Percentiles rank a stretch among this genome's conserved stretches.
phyloP scores from a whole-genome alignment of 2,797 vertebrate genomes.

The Oreochromis grahami region DNA sequence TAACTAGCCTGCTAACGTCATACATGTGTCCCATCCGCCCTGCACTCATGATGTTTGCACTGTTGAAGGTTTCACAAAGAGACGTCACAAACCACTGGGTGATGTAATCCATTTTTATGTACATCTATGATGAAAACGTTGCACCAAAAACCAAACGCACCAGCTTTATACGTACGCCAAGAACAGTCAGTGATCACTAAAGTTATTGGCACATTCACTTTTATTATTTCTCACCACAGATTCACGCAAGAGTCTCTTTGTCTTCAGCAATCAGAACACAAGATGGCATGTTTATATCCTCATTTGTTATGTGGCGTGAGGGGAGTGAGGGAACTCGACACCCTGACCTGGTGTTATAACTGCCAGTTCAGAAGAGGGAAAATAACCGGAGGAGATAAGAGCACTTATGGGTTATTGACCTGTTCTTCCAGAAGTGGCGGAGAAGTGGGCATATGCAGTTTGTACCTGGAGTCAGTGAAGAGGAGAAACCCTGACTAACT shows the following conservation, averaged over 20 bases:
- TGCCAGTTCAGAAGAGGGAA: background rate
- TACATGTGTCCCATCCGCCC: background rate
- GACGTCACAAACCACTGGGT: background rate
- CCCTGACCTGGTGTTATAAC: background rate
- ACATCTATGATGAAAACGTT: background rate
- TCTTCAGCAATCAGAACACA: background rate
- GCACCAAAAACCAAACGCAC: background rate
- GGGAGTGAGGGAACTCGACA: accelerated
- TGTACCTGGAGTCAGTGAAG: background rate
- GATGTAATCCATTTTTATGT: background rate
- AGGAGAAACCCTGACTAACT: background rate
- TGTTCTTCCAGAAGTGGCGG: accelerated
- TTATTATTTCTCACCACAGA: background rate
- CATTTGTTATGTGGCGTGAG: background rate
- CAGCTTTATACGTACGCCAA: accelerated
- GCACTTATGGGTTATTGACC: accelerated
- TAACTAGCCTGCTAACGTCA: accelerated
- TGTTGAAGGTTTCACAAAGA: background rate
- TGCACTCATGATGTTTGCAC: background rate
- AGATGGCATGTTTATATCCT: background rate
- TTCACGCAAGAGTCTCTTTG: background rate
- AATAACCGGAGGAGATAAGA: background rate
- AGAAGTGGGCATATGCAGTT: background rate
- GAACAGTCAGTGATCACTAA: background rate
- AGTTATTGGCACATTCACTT: accelerated